These are phyloP conservation scores for Anabacerthia variegaticeps DNA, from an alignment of 2,797 vertebrate species.

Conservation along the genomic window DNA sequence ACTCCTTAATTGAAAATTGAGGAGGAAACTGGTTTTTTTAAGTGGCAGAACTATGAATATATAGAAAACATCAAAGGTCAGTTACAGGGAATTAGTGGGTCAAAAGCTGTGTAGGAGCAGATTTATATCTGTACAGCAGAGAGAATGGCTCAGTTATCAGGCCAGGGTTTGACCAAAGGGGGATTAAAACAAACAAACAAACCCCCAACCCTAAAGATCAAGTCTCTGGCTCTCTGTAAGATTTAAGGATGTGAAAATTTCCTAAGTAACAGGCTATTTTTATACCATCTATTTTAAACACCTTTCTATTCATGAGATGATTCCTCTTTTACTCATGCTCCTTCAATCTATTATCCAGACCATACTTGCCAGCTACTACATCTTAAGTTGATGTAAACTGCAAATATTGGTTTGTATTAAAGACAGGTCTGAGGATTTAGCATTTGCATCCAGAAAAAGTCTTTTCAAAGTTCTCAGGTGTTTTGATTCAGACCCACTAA, in stretches of 20 bases:
- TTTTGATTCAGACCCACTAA: not conserved
- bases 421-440: not conserved
- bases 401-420: slow-evolving; percentile 38
- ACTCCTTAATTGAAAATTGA: not conserved
- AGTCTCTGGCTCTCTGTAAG: not conserved
- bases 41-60: not conserved
- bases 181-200: not conserved
- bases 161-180: not conserved
- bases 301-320: slow-evolving; percentile 33
- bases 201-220: not conserved
- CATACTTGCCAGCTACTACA: slow-evolving; percentile 9
- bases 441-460: not conserved
- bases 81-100: not conserved
- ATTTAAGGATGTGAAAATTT: slow-evolving; percentile 50
- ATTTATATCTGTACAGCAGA: not conserved
- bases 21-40: not conserved
- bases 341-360: slow-evolving; percentile 17
- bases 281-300: slow-evolving; percentile 64
- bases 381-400: slow-evolving; percentile 11
- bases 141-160: not conserved
- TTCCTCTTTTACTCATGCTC: slow-evolving; percentile 42
- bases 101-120: not conserved
- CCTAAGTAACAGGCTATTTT: slow-evolving; percentile 68
- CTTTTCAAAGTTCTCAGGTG: not conserved
- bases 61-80: not conserved